Percentiles rank a stretch among this genome's conserved stretches.
These are phyloP conservation scores for Diogma glabrata DNA, from an alignment of 2,888 invertebrate species.

Conservation along the genomic window DNA sequence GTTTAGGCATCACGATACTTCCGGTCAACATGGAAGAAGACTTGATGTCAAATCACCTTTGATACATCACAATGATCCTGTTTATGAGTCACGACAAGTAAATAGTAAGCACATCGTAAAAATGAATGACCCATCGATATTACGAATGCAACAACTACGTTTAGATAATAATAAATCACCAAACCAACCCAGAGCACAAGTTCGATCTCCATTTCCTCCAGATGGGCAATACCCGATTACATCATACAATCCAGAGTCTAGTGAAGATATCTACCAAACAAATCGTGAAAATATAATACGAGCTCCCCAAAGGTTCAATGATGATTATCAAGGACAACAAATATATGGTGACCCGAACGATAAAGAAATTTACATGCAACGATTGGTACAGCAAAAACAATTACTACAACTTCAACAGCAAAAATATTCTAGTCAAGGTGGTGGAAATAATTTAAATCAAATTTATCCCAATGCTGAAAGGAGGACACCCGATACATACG, in stretches of 20 bases:
- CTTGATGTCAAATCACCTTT: conserved; percentile 36
- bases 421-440: conserved; percentile 25
- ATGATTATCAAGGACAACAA: conserved; percentile 13
- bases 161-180: conserved; percentile 36
- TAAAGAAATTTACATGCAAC: conserved; percentile 33
- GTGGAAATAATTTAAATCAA: conserved; percentile 11
- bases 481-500: conserved; percentile 73
- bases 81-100: conserved; percentile 40
- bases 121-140: conserved; percentile 30
- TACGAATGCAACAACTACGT: conserved; percentile 38
- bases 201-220: conserved; percentile 40
- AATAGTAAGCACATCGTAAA: not conserved
- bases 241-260: conserved; percentile 23
- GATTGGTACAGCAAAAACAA: conserved; percentile 26
- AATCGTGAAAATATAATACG: conserved; percentile 25
- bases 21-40: conserved; percentile 38
- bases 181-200: conserved; percentile 34
- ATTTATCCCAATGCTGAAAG: conserved; percentile 43
- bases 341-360: conserved; percentile 12
- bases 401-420: conserved; percentile 17
- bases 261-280: not conserved
- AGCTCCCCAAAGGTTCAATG: conserved; percentile 21
- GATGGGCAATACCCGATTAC: conserved; percentile 29
- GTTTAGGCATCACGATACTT: conserved; percentile 42
- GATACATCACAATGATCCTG: conserved; percentile 39